Evolutionary conservation across 2,888 invertebrate genomes (phyloP), one percentile per base, ranked within the genome.

Genomic region (Tryphoninae sp.): DNA sequence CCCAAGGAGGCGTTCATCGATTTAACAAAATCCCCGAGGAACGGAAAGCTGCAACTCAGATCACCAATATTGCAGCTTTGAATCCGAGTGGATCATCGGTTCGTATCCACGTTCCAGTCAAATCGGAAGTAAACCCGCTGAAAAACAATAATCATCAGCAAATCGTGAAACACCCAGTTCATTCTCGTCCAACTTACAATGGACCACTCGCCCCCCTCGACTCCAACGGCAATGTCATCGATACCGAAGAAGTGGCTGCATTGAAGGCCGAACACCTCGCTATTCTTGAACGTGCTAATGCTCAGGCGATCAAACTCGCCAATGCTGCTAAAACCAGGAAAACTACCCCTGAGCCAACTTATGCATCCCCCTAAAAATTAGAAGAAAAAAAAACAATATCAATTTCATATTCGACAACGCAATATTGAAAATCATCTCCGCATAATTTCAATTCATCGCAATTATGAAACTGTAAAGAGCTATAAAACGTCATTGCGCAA

Each of bases 231-330:
- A 82, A 86, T 67, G 83, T 86, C n/a, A 80, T 87, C 69, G 87
- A 87, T 80, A 86, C 87, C 4, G 84, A 88, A 67, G 87, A 89
- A 85, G 86, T 87, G 2, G 85, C 86, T 3, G 77, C 78, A 11
- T 85, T 87, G 33, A 87, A 86, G 78, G 86, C 86, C 1, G 86
- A 86, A 53, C 88, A 88, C 80, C 16, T 42, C 0, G 51, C 76
- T 19, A 42, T 19, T 9, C 45, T 45, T 13, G 45, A 2, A 13
- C 45, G 13, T 2, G 45, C 45, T 26, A 49, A 6, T 11, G 4
- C 49, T 8, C 8, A n/a, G 6, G 65, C 65, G 2, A 51, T 67
- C 51, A 51, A 67, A 9, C 9, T 67, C 49, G 65, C 49, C 9
- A 22, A 49, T 49, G 65, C 65, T 16, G 49, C 4, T n/a, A 51